Conservation (phyloP, 1,140 invertebrate species). For the Cherax quadricarinatus region DNA sequence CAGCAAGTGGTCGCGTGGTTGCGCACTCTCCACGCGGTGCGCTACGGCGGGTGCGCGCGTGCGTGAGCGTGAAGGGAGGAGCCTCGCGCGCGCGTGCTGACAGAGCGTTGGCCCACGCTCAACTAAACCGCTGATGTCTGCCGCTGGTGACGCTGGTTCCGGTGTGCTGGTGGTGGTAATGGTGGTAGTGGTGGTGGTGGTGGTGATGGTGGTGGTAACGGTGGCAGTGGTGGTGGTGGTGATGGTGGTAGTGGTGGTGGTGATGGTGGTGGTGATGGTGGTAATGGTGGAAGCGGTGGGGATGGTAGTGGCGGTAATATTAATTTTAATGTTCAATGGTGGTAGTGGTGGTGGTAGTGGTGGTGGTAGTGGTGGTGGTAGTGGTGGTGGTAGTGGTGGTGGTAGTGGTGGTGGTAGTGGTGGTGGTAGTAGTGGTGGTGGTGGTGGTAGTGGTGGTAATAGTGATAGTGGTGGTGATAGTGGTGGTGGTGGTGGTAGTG, state of each 20-base stretch:
- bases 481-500: not conserved
- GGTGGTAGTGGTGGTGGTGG: not conserved
- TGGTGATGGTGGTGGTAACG: too few relatives aligned
- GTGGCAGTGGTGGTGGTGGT: not conserved
- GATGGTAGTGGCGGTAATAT: not conserved
- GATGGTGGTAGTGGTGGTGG: not conserved
- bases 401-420: not conserved
- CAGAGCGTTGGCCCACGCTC: constrained; percentile 6
- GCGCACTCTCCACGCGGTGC: not conserved
- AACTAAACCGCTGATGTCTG: too few relatives aligned
- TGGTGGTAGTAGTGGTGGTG: not conserved
- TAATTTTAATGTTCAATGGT: not conserved
- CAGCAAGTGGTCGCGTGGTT: not conserved
- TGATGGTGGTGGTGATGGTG: not conserved
- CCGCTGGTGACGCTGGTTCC: not conserved
- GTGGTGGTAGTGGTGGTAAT: not conserved
- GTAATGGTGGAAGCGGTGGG: too few relatives aligned
- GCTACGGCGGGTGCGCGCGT: constrained; percentile 1
- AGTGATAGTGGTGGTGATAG: not conserved
- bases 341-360: too few relatives aligned
- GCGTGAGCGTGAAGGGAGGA: not conserved
- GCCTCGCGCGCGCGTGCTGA: constrained; percentile 13
- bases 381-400: not conserved
- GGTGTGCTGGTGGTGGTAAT: constrained; percentile 5
- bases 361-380: too few relatives aligned